Percentiles rank a stretch among this genome's conserved stretches.
phyloP scores from a whole-genome alignment of 2,113 vertebrate species.

The Aplodontia rufa region DNA sequence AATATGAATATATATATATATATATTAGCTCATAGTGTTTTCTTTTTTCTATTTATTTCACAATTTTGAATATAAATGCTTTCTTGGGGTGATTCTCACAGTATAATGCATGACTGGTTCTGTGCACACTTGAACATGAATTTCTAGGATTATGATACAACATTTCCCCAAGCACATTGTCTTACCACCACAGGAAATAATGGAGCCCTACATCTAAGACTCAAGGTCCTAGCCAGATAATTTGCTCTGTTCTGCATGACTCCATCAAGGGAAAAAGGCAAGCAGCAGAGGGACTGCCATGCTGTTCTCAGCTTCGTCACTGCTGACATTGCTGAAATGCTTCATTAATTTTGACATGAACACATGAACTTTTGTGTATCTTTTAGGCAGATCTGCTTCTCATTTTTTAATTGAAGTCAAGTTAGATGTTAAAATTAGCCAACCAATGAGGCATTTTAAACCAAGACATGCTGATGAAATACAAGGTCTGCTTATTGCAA shows the following conservation, averaged over 20 bases:
- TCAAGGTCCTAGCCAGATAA: neutral
- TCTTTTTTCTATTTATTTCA: neutral
- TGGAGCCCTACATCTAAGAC: neutral
- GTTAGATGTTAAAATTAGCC: neutral
- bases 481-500: neutral
- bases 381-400: neutral
- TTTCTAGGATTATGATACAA: neutral
- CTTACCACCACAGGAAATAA: neutral
- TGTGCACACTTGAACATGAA: neutral
- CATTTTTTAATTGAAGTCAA: conserved; percentile 19
- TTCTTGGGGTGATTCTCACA: neutral
- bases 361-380: neutral
- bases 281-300: neutral
- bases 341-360: neutral
- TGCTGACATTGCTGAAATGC: neutral
- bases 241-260: neutral
- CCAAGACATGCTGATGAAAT: neutral
- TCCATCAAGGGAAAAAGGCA: neutral
- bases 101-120: neutral
- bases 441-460: neutral
- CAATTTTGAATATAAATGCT: neutral
- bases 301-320: neutral
- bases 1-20: too few species aligned
- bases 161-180: neutral
- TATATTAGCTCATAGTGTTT: neutral